phyloP scores from a whole-genome alignment of 2,888 invertebrate species.

The Tipula confusa region DNA sequence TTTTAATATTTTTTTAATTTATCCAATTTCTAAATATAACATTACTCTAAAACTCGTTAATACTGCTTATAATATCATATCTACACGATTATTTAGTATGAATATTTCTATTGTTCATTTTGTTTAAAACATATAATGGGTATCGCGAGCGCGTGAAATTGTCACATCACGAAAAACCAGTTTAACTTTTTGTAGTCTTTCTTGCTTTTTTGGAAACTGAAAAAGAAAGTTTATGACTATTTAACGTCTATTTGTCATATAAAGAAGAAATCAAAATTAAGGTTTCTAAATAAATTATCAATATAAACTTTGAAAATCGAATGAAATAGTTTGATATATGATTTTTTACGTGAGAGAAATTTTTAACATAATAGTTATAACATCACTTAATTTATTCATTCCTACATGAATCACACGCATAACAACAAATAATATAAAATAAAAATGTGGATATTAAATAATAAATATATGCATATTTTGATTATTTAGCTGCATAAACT shows the following conservation, averaged over 20 bases:
- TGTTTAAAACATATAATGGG: too few relatives aligned
- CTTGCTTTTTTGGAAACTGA: not conserved
- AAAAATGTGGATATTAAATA: not conserved
- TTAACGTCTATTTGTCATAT: not conserved
- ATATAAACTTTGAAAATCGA: not conserved
- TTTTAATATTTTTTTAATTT: too few relatives aligned
- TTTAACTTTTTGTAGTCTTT: not conserved
- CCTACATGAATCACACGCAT: not conserved
- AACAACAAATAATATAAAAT: not conserved
- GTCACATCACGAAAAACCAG: not conserved
- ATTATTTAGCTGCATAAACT: not conserved
- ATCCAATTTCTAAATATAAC: not conserved
- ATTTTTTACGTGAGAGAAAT: not conserved
- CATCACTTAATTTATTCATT: not conserved
- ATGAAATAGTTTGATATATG: conserved; percentile 3
- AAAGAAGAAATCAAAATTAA: conserved; percentile 3
- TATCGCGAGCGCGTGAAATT: not conserved
- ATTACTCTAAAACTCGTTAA: not conserved
- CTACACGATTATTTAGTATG: not conserved
- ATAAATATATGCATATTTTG: not conserved
- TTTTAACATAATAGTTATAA: not conserved
- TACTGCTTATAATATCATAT: not conserved
- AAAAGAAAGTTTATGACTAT: not conserved
- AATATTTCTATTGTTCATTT: not conserved
- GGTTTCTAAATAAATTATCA: not conserved